Evolutionary conservation across 2,113 vertebrate genomes (phyloP).

Genomic region (Ia io): DNA sequence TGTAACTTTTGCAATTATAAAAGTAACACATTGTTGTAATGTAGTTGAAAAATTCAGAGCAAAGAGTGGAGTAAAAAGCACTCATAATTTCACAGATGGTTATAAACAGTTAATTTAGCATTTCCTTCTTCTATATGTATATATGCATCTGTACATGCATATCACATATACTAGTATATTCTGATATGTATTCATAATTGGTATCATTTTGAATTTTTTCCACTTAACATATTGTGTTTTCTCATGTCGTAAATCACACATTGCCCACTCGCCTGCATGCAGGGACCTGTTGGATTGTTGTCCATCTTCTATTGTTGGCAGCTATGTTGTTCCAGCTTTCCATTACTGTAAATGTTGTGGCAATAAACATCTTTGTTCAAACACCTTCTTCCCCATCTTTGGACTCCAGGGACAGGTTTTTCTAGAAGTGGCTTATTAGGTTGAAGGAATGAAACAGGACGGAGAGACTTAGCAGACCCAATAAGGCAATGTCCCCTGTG

Average conservation of each 20-base stretch:
- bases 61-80: not conserved
- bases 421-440: not conserved
- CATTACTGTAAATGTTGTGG: rapidly evolving
- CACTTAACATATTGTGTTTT: not conserved
- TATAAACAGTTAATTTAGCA: not conserved
- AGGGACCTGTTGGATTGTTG: rapidly evolving
- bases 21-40: not conserved
- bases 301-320: rapidly evolving
- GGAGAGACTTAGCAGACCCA: not conserved
- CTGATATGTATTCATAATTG: not conserved
- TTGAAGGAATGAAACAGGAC: not conserved
- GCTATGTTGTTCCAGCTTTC: rapidly evolving
- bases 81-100: no score
- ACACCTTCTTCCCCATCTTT: not conserved
- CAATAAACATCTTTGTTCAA: not conserved
- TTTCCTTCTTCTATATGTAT: not conserved
- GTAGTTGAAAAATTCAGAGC: not conserved
- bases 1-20: not conserved
- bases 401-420: not conserved
- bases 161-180: rapidly evolving
- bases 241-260: rapidly evolving
- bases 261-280: rapidly evolving
- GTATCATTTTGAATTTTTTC: not conserved
- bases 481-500: not conserved
- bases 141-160: rapidly evolving